Percentiles rank a stretch among this genome's conserved stretches.
phyloP scores from a whole-genome alignment of 2,113 vertebrate species.

The Chaenogobius annularis region DNA sequence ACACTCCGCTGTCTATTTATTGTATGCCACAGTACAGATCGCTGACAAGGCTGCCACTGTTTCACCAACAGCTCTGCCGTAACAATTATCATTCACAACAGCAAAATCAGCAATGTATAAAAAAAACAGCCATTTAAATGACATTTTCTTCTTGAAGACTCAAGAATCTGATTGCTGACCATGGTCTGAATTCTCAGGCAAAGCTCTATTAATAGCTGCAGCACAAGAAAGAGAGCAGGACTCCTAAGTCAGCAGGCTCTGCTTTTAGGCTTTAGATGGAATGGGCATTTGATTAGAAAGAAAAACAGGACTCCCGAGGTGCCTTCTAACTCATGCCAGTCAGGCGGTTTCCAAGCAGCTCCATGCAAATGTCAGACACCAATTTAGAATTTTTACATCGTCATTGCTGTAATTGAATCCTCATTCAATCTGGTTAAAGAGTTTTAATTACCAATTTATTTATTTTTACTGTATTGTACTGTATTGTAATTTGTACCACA shows the following conservation, averaged over 20 bases:
- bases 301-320: constrained; percentile 38
- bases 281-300: constrained; percentile 52
- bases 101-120: constrained; percentile 24
- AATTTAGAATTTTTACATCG: constrained; percentile 5
- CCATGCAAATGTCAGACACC: constrained; percentile 33
- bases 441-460: too few relatives aligned
- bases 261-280: constrained; percentile 44
- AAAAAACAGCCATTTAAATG: constrained; percentile 35
- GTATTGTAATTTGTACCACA: too few relatives aligned
- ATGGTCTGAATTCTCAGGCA: constrained; percentile 77
- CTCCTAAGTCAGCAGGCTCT: constrained; percentile 61
- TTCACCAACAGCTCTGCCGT: constrained; percentile 38
- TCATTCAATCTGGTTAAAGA: not conserved
- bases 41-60: constrained; percentile 38
- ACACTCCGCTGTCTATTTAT: constrained; percentile 36
- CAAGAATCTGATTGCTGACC: constrained; percentile 74
- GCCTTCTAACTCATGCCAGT: constrained; percentile 13
- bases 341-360: constrained; percentile 1
- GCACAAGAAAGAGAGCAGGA: constrained; percentile 59
- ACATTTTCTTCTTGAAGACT: constrained; percentile 42
- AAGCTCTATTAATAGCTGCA: constrained; percentile 75
- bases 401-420: not conserved
- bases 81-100: constrained; percentile 34
- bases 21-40: constrained; percentile 33
- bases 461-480: too few relatives aligned